Percentiles rank a stretch among this genome's conserved stretches.
Evolutionary conservation across 2,888 invertebrate genomes (phyloP).

Genomic region (Didymodactylos carnosus): DNA sequence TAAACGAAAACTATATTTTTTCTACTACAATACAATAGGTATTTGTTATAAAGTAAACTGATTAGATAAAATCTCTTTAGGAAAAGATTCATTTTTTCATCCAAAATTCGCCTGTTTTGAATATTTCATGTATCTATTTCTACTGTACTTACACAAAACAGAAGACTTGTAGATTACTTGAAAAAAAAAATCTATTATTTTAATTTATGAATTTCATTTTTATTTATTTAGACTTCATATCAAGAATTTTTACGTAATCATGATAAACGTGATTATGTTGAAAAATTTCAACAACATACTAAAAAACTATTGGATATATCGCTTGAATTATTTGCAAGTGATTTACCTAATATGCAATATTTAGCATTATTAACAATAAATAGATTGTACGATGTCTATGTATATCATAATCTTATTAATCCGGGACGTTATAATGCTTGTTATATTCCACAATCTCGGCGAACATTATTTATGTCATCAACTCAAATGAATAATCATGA

Average conservation of each 20-base stretch:
- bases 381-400: constrained; percentile 11
- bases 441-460: constrained; percentile 3
- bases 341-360: constrained; percentile 4
- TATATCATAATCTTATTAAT: constrained; percentile 11
- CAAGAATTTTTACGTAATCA: constrained; percentile 2
- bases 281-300: constrained; percentile 11
- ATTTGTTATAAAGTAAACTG: too few relatives aligned
- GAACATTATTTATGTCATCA: neutral
- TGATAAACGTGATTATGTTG: neutral
- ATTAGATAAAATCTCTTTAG: too few relatives aligned
- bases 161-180: too few relatives aligned
- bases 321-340: constrained; percentile 1
- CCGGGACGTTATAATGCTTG: constrained; percentile 11
- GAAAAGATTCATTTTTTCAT: too few relatives aligned
- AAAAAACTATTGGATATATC: constrained; percentile 8
- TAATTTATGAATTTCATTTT: too few relatives aligned
- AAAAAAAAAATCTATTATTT: too few relatives aligned
- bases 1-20: too few relatives aligned
- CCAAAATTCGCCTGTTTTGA: too few relatives aligned
- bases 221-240: neutral
- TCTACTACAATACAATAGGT: too few relatives aligned
- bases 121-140: too few relatives aligned
- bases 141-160: too few relatives aligned
- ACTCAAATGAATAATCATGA: neutral
- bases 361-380: constrained; percentile 10